A percentile compares a stretch with the other conserved stretches of the same genome.
Conservation (phyloP, 2,113 vertebrate genomes). For the Eudorcas thomsonii region DNA sequence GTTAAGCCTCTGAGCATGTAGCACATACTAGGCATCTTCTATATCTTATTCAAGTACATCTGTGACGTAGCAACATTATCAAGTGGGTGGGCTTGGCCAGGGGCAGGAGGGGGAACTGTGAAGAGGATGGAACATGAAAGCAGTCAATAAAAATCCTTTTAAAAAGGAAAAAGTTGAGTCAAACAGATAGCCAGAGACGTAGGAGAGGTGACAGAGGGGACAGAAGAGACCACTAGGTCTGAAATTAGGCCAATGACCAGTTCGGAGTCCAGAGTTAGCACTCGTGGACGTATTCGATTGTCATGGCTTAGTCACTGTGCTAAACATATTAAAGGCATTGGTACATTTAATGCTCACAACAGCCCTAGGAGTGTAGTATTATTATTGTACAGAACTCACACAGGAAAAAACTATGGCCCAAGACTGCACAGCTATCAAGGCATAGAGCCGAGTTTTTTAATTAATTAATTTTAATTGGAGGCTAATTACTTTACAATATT, state of each 20-base stretch:
- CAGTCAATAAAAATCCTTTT: background rate
- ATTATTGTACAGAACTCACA: background rate
- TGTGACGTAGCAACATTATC: background rate
- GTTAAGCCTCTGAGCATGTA: background rate
- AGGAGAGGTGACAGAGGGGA: background rate
- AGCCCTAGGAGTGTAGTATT: background rate
- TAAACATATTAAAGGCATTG: background rate
- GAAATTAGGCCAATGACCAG: background rate
- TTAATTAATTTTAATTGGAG: background rate
- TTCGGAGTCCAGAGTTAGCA: background rate
- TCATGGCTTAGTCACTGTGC: background rate
- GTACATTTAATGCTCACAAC: background rate
- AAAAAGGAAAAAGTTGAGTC: background rate
- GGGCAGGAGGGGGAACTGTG: background rate
- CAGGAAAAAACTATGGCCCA: background rate
- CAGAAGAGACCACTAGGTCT: background rate
- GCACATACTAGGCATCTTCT: background rate
- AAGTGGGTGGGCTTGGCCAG: background rate
- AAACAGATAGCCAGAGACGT: background rate
- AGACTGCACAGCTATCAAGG: background rate
- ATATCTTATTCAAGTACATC: background rate
- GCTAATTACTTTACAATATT: background rate
- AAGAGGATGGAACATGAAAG: constrained; percentile 1
- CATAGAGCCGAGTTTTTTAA: background rate
- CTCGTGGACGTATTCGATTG: background rate